These are phyloP conservation scores for Oophaga sylvatica DNA, from an alignment of 2,797 vertebrate species.

Conservation along the genomic window DNA sequence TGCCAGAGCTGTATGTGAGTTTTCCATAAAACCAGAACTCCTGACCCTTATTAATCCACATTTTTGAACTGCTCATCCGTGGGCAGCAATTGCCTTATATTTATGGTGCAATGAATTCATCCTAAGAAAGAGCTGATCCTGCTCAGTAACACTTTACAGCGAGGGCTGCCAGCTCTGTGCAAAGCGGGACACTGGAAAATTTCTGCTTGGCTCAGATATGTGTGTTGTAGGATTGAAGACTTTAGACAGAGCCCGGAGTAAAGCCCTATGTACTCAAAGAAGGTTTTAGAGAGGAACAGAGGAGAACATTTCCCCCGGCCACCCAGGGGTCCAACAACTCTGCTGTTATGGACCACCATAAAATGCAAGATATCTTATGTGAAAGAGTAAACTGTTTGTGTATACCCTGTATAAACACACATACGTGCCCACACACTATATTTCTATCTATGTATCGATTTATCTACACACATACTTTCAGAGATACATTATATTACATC, in stretches of 20 bases:
- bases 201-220: slow-evolving; percentile 22
- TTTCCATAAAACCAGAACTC: no score
- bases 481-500: no score
- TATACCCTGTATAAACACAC: not conserved
- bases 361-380: not conserved
- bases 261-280: slow-evolving; percentile 9
- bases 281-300: not conserved
- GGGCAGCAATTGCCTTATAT: slow-evolving; percentile 5
- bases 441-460: no score
- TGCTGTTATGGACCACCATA: slow-evolving; percentile 7
- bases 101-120: slow-evolving; percentile 35
- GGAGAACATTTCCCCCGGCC: not conserved
- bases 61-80: not conserved
- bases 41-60: not conserved
- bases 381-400: not conserved
- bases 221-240: slow-evolving; percentile 30
- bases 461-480: no score
- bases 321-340: slow-evolving; percentile 14
- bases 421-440: not conserved
- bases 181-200: slow-evolving; percentile 38
- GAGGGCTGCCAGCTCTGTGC: slow-evolving; percentile 22
- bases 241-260: slow-evolving; percentile 17
- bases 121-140: slow-evolving; percentile 26
- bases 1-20: no score
- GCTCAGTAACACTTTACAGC: slow-evolving; percentile 9